These are phyloP conservation scores for Hydrolagus affinis DNA, from an alignment of 2,113 vertebrate genomes.

Conservation along the genomic window DNA sequence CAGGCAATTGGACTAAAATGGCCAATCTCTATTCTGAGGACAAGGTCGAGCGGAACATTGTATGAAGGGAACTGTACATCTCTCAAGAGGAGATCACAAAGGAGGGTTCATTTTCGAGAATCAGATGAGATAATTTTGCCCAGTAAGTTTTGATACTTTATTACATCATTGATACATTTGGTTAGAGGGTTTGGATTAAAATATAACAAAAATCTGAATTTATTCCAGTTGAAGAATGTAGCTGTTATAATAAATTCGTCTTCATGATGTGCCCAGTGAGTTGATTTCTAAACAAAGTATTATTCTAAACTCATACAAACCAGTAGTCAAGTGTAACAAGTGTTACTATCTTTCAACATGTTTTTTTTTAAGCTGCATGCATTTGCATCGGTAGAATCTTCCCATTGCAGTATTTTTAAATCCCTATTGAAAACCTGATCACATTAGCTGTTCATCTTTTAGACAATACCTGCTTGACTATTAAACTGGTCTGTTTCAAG, in stretches of 20 bases:
- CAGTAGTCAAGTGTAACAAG: not conserved
- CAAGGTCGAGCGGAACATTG: conserved; percentile 46
- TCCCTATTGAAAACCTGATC: not conserved
- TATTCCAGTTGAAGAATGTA: not conserved
- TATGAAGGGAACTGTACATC: conserved; percentile 42
- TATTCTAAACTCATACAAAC: not conserved
- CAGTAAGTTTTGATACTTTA: conserved; percentile 54
- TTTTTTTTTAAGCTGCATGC: not conserved
- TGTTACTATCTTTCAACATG: not conserved
- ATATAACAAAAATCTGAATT: not conserved
- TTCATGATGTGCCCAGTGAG: not conserved
- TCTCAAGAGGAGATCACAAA: conserved; percentile 53
- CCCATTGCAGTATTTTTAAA: not conserved
- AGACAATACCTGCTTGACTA: not conserved
- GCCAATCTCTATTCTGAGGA: conserved; percentile 76
- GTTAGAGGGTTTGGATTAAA: not conserved
- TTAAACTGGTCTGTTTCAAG: not conserved
- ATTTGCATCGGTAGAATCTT: not conserved
- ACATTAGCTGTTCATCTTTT: not conserved
- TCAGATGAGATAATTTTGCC: conserved; percentile 66
- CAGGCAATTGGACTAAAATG: conserved; percentile 38
- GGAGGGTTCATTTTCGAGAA: conserved; percentile 77
- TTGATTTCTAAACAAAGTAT: not conserved
- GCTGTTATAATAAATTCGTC: not conserved
- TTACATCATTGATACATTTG: not conserved